phyloP scores from a whole-genome alignment of 2,113 vertebrate genomes.

The Colaptes auratus region DNA sequence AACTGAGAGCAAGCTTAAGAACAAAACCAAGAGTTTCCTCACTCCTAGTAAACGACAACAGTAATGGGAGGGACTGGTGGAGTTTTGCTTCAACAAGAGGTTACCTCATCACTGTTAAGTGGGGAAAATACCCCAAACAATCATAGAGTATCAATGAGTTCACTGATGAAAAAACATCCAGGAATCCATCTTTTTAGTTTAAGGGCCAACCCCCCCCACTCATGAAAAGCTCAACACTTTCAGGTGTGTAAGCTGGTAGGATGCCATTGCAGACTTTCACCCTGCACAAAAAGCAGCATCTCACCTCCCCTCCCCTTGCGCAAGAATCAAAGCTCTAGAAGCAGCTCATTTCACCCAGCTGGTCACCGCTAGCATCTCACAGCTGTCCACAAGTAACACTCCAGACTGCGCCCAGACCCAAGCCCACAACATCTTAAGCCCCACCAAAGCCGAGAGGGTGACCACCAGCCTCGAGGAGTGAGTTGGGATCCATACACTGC shows the following conservation, averaged over 20 bases:
- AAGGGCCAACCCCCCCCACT: neutral
- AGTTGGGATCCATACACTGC: neutral
- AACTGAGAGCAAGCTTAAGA: neutral
- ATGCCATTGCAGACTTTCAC: neutral
- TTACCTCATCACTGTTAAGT: neutral
- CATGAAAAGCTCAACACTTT: neutral
- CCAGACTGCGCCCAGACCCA: neutral
- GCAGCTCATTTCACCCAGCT: neutral
- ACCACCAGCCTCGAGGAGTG: accelerated
- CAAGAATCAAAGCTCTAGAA: neutral
- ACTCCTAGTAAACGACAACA: neutral
- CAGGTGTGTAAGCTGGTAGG: neutral
- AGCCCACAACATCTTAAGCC: neutral
- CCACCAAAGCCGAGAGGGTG: accelerated
- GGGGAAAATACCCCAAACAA: slow-evolving; percentile 4
- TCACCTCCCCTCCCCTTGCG: neutral
- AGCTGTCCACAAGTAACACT: neutral
- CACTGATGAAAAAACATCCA: neutral
- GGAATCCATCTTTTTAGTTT: neutral
- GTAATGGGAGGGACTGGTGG: neutral
- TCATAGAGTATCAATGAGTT: neutral
- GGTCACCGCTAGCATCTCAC: neutral
- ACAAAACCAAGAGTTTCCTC: neutral
- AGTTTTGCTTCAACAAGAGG: slow-evolving; percentile 45
- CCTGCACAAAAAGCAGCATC: neutral